A percentile compares a stretch with the other conserved stretches of the same genome.
These are phyloP conservation scores for Triops cancriformis DNA, from an alignment of 1,140 invertebrate species.

Conservation along the genomic window DNA sequence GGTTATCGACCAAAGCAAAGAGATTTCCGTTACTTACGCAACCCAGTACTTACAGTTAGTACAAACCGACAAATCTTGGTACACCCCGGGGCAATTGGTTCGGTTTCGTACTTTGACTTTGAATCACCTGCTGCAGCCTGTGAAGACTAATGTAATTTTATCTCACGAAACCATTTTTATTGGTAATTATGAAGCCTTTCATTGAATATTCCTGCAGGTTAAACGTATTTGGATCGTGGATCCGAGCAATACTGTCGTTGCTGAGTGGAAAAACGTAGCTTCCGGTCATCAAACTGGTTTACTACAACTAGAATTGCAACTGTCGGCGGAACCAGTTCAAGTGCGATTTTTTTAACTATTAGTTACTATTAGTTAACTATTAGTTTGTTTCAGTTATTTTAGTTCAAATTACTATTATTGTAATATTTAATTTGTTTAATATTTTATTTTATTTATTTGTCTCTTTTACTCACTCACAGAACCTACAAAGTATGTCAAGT, in stretches of 20 bases:
- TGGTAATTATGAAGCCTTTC: not conserved
- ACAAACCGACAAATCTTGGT: slow-evolving; percentile 49
- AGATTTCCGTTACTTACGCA: slow-evolving; percentile 37
- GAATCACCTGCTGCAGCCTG: slow-evolving; percentile 44
- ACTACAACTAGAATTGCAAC: slow-evolving; percentile 44
- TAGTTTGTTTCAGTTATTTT: too few relatives aligned
- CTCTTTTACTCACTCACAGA: too few relatives aligned
- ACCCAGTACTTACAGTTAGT: slow-evolving; percentile 46
- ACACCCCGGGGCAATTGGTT: slow-evolving; percentile 54
- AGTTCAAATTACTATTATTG: too few relatives aligned
- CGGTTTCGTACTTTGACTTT: slow-evolving; percentile 47
- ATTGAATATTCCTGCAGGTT: slow-evolving; percentile 41
- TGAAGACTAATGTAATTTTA: slow-evolving; percentile 40
- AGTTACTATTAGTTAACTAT: too few relatives aligned
- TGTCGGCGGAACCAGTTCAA: slow-evolving; percentile 47
- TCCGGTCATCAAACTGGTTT: slow-evolving; percentile 41
- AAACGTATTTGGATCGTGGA: slow-evolving; percentile 49
- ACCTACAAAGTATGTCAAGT: too few relatives aligned
- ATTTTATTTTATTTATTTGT: slow-evolving; percentile 6
- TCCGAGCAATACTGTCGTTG: slow-evolving; percentile 48
- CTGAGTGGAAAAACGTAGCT: slow-evolving; percentile 50
- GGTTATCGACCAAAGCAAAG: slow-evolving; percentile 42
- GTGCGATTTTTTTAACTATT: slow-evolving; percentile 35
- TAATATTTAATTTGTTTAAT: not conserved
- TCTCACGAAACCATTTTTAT: not conserved